Base-by-base conservation (phyloP, 2,888 invertebrate species). In the Cistogaster globosa region DNA sequence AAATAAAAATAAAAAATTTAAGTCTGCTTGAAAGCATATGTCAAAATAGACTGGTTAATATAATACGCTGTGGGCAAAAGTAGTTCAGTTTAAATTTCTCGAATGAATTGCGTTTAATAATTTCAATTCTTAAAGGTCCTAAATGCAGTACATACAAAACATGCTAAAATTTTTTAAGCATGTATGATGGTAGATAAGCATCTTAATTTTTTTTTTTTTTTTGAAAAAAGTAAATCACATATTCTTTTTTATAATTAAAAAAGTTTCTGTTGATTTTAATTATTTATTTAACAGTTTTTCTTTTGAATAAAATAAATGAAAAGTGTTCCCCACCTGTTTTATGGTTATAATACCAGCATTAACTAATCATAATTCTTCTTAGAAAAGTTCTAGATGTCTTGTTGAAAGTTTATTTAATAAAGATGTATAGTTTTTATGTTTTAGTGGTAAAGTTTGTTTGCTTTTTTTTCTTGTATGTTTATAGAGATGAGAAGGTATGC, bases 241-340 rank as follows among this genome's bases (percentile, higher is more conserved):
- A 58, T 42, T 20, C 6, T 16, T 9, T n/a, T 32, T 26, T 32
- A 8, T 67, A 60, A 77, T 60, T 68, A 58, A 20, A 68, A 77
- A 68, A 77, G 58, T 68, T 68, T 68, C 18, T 68, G 36, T 18
- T 14, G 55, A 8, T 63, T 75, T 55, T 75, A 26, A 12, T 77
- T 77, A 60, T 60, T 68, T 60, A 60, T 60, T 60, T 60, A 53
- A 68, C 68, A 77, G 68, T 68, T 77, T 77, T 38, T 26, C 51
- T 67, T 67, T 36, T 22, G 3, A 48, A 67, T 22, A 67, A 57
- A 48, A 67, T 48, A 2, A 55, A 51, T 55, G 20, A 36, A 51
- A 48, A 51, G 1, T 18, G 45, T n/a, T 22, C 8, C 58, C 14
- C 67, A 76, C 48, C 48, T 76, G 67, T 45, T 58, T 65, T 48